Evolutionary conservation across 2,888 invertebrate genomes (phyloP).

Genomic region (Myopa testacea): DNA sequence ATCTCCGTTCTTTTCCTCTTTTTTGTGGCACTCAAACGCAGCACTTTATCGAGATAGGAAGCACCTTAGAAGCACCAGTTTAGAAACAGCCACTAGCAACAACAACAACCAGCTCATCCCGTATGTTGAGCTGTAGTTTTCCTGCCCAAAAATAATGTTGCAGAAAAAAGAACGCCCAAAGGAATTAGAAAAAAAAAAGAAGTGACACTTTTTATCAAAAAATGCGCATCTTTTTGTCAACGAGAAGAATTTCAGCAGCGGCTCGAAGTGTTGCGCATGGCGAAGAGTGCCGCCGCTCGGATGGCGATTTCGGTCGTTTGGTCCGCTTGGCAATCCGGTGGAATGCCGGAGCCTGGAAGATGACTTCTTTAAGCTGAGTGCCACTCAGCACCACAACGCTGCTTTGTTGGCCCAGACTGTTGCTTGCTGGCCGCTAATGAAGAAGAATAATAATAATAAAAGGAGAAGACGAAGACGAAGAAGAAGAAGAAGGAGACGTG

Average conservation of each 20-base stretch:
- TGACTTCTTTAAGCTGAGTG: not conserved
- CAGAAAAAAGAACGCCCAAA: constrained; percentile 1
- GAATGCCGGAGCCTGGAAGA: not conserved
- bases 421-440: constrained; percentile 3
- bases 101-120: constrained; percentile 1
- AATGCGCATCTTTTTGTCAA: constrained; percentile 51
- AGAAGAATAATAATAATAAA: not conserved
- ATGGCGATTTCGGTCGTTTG: not conserved
- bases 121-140: not conserved
- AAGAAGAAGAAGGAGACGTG: not conserved
- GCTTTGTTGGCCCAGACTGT: not conserved
- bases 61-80: constrained; percentile 11
- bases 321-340: not conserved
- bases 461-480: not conserved
- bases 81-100: not conserved
- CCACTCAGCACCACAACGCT: not conserved
- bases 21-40: not conserved
- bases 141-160: not conserved
- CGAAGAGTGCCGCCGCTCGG: constrained; percentile 7
- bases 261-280: constrained; percentile 24
- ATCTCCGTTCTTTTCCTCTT: not conserved
- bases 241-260: constrained; percentile 29
- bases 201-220: constrained; percentile 46
- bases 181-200: constrained; percentile 1
- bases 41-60: constrained; percentile 25